A percentile compares a stretch with the other conserved stretches of the same genome.
Conservation (phyloP, 1,140 invertebrate genomes). For the Aleiodes sp. region DNA sequence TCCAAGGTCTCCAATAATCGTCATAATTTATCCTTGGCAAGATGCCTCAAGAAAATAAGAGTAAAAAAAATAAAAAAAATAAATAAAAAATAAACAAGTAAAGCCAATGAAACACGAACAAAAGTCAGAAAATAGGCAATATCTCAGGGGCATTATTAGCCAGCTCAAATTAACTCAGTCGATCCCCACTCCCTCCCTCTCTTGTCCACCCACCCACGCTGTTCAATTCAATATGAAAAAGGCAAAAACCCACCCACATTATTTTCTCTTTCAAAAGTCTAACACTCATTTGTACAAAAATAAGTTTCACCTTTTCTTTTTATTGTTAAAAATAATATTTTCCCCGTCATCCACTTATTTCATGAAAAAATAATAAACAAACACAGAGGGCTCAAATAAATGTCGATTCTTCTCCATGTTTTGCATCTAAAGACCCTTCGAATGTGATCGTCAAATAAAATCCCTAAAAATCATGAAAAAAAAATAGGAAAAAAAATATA, state of each 20-base stretch:
- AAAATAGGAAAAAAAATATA: too few relatives aligned
- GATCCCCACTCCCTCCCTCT: neutral
- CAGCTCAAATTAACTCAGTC: neutral
- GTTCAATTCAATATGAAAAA: conserved; percentile 3
- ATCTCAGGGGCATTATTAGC: conserved; percentile 5
- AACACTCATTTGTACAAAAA: neutral
- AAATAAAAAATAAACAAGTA: neutral
- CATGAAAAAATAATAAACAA: too few relatives aligned
- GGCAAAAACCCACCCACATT: conserved; percentile 4
- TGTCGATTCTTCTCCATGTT: too few relatives aligned
- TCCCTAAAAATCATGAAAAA: too few relatives aligned
- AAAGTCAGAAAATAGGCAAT: conserved; percentile 4
- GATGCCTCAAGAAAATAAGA: neutral
- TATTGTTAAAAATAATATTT: too few relatives aligned
- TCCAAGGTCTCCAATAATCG: neutral
- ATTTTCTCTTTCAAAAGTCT: neutral
- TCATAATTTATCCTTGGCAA: conserved; percentile 9
- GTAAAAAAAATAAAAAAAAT: neutral
- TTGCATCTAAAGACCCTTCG: too few relatives aligned
- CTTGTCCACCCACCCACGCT: neutral
- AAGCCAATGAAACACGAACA: neutral
- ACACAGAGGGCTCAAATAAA: neutral
- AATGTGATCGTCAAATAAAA: too few relatives aligned
- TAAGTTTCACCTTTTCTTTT: too few relatives aligned
- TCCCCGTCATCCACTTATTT: too few relatives aligned